Base-by-base conservation (phyloP, 2,113 vertebrate genomes). In the Takifugu flavidus region DNA sequence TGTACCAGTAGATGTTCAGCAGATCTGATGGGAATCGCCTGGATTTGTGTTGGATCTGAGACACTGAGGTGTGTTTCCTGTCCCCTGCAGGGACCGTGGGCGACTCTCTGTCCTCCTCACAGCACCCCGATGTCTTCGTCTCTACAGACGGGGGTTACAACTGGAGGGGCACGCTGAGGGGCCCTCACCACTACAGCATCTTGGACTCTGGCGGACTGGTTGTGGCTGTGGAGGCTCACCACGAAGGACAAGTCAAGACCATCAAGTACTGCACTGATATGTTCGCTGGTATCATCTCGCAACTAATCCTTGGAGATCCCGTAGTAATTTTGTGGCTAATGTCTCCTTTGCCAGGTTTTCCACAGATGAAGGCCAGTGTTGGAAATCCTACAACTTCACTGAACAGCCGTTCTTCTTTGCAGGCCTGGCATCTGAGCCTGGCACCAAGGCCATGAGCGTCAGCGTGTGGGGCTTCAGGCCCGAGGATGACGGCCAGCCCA, bases 361-460 rank as follows among this genome's bases (percentile, higher is more conserved):
- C 50, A 92, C 92, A 8, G 92, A 93, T 5, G 92, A 93, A 47
- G 92, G 92, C 7, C 91, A 75, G 49, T 93, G 91, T 65, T 93
- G 92, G 92, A 89, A 90, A 57, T 71, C 51, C 14, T 92, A 90
- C 42, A 92, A 90, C 81, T 93, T 93, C 58, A 92, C 92, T 0
- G 77, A 89, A 34, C 89, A 92, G 74, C 86, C 91, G 6, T 87
- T 93, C 60, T 91, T 87, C 72, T 89, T 93, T 5, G 89, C 89
- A 1, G 92, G 91, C 46, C 70, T 93, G 62, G 83, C 89, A 0
- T 91, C 91, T 0, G 91, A 93, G 61, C 92, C 92, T 0, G 90
- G 90, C 12, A 88, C 87, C 25, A 92, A 91, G 56, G 88, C 91
- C 53, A 79, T 92, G 89, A 92, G 84, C 0, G 86, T 93, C 74